Evolutionary conservation across 2,797 vertebrate genomes (phyloP).

Genomic region (Eleutherodactylus coqui): DNA sequence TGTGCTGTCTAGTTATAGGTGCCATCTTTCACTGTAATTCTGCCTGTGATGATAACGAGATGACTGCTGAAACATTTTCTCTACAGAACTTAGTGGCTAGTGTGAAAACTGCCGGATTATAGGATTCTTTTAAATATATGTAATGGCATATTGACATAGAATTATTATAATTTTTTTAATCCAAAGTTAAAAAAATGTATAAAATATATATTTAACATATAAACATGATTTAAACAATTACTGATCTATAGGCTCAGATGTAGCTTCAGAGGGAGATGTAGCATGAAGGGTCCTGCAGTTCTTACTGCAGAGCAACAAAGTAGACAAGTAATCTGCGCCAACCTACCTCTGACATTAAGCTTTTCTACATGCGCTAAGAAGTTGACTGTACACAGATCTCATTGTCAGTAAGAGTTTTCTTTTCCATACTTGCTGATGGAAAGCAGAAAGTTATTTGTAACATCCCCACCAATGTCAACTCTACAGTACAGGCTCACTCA

Average conservation of each 20-base stretch:
- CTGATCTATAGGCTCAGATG: not conserved
- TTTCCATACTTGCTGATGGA: not conserved
- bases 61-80: too few species aligned
- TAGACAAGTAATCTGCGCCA: not conserved
- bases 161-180: too few species aligned
- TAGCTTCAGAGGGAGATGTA: not conserved
- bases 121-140: too few species aligned
- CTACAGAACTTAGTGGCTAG: too few species aligned
- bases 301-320: not conserved
- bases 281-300: not conserved
- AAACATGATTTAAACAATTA: too few species aligned
- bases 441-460: constrained; percentile 27
- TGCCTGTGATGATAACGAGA: too few species aligned
- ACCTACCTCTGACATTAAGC: not conserved
- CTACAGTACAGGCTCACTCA: constrained; percentile 21
- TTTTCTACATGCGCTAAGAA: not conserved
- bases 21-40: too few species aligned
- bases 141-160: too few species aligned
- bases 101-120: too few species aligned
- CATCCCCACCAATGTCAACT: constrained; percentile 45
- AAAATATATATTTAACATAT: too few species aligned
- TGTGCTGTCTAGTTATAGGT: too few species aligned
- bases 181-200: too few species aligned
- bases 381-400: not conserved
- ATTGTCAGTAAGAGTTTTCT: not conserved